These are phyloP conservation scores for Heliconius charithonia DNA, from an alignment of 2,888 invertebrate species.

Conservation along the genomic window DNA sequence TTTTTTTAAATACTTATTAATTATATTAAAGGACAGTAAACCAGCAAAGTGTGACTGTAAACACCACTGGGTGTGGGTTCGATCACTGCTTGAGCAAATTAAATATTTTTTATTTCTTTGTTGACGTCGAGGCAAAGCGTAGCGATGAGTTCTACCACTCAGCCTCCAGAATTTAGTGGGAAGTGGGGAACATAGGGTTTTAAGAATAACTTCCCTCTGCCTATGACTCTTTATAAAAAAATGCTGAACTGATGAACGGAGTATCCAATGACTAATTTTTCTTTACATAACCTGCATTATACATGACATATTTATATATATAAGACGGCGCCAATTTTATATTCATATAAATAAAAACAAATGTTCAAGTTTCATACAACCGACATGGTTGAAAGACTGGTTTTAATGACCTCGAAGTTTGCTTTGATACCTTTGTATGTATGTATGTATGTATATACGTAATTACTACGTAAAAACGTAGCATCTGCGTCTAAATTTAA, in stretches of 20 bases:
- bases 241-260: background rate
- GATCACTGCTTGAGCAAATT: background rate
- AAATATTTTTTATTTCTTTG: background rate
- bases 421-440: conserved; percentile 7
- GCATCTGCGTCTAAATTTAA: background rate
- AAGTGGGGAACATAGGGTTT: too few species aligned
- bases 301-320: background rate
- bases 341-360: conserved; percentile 12
- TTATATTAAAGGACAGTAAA: too few species aligned
- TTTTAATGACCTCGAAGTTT: conserved; percentile 9
- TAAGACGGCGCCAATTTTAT: background rate
- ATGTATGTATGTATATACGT: background rate
- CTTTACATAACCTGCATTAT: background rate
- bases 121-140: too few species aligned
- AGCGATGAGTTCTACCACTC: too few species aligned
- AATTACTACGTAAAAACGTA: conserved; percentile 2
- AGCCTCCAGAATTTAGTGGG: too few species aligned
- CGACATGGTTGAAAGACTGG: conserved; percentile 9
- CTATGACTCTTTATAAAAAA: background rate
- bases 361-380: background rate
- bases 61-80: background rate
- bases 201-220: too few species aligned
- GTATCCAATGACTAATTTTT: background rate
- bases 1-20: background rate
- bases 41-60: background rate